Conservation (phyloP, 2,113 vertebrate species). For the Cathartes aura region DNA sequence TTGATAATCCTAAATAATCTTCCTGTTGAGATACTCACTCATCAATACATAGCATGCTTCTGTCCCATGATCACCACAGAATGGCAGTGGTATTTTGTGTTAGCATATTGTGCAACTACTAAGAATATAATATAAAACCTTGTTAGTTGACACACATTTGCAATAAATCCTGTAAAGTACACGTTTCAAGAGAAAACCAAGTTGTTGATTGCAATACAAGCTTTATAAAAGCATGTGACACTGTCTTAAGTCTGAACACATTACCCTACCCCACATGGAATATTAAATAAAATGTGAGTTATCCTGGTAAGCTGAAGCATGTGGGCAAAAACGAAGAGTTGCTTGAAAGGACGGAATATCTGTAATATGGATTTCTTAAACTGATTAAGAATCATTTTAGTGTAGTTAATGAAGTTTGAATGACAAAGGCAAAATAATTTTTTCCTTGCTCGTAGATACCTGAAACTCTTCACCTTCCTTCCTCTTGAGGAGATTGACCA, state of each 20-base stretch:
- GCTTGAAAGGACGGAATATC: neutral
- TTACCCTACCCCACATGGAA: neutral
- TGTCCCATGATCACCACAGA: neutral
- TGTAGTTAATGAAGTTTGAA: neutral
- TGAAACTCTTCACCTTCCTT: conserved; percentile 95
- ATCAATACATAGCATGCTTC: neutral
- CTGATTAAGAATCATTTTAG: neutral
- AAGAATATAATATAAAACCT: neutral
- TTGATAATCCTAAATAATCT: neutral
- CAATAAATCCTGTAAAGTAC: neutral
- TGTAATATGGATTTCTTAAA: neutral
- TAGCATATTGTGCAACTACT: neutral
- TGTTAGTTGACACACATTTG: neutral
- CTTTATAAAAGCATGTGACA: neutral
- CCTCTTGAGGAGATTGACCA: conserved; percentile 88
- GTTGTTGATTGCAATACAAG: neutral
- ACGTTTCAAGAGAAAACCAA: neutral
- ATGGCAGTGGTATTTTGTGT: neutral
- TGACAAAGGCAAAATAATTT: neutral
- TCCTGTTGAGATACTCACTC: neutral
- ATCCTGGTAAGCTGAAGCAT: neutral
- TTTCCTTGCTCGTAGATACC: conserved; percentile 75
- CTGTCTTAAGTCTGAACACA: neutral
- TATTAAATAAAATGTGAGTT: neutral
- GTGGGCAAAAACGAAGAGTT: neutral